Evolutionary conservation across 2,113 vertebrate species (phyloP), one percentile per base, ranked within the genome.

Genomic region (Cololabis saira): DNA sequence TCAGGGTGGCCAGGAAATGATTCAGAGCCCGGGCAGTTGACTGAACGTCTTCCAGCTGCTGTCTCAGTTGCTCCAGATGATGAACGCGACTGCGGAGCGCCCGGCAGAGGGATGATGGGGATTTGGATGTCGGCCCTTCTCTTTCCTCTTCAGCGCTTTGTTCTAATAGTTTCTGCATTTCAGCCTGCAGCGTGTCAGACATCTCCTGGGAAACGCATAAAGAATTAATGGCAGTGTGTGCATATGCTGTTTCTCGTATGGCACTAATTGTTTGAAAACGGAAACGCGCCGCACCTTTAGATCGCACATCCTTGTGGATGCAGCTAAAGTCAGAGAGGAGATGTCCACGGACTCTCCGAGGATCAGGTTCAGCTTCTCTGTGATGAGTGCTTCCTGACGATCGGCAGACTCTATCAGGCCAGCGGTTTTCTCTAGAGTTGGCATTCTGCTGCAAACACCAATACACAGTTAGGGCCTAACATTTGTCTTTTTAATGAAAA

Each of bases 1-100:
- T 91, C 56, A 95, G 50, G 0, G 90, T 84, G 59, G 76, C 72
- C 71, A 97, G 74, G 78, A 98, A 94, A 10, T 15, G 70, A 41
- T 94, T 89, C 65, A 97, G 72, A 57, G 89, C 88, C 58, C 62
- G 78, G 12, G 93, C 72, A 11, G 87, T 83, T 0, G 75, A 82
- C 80, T 93, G 83, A 0, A 79, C 63, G 12, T 69, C 80, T 66
- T 86, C 89, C 64, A 94, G 75, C 61, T 55, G 89, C 66, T 64
- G 74, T 50, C 76, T 82, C 76, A 91, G 80, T 70, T 90, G 92
- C 70, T 93, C 80, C 0, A 96, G 86, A 1, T 85, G 91, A 43
- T 71, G 82, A 77, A 88, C 84, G 62, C 83, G 90, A 62, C 71
- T 76, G 22, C 76, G 57, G 24, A 88, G 64, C 49, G 93, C 75